Conservation (phyloP, 1,140 invertebrate genomes). For the Trissolcus basalis region DNA sequence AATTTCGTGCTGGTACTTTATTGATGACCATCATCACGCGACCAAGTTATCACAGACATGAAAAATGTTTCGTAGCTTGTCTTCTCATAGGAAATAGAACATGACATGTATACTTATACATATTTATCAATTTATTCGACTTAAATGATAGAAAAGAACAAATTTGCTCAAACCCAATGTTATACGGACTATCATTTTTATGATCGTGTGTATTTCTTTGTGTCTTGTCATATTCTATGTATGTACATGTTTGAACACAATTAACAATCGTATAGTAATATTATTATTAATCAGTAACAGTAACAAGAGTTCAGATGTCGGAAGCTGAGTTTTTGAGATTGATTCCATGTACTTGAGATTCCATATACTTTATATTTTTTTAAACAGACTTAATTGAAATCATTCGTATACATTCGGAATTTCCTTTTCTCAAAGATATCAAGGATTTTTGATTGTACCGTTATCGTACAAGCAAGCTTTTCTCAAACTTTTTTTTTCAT, state of each 20-base stretch:
- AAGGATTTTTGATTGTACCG: background rate
- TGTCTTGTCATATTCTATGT: constrained; percentile 25
- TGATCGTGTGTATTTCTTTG: background rate
- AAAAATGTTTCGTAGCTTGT: constrained; percentile 58
- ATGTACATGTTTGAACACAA: constrained; percentile 48
- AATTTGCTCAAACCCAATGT: too few species aligned
- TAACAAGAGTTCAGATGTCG: constrained; percentile 37
- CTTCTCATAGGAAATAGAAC: constrained; percentile 26
- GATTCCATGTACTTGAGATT: background rate
- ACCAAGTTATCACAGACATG: constrained; percentile 65
- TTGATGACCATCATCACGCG: constrained; percentile 47
- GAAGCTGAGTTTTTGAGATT: background rate
- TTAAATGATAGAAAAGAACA: too few species aligned
- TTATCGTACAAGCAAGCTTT: background rate
- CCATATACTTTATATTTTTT: too few species aligned
- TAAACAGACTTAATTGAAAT: background rate
- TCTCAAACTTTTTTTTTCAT: background rate
- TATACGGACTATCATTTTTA: too few species aligned
- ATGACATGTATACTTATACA: constrained; percentile 18
- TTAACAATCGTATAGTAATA: constrained; percentile 50
- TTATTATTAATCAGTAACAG: constrained; percentile 36
- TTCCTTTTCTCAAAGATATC: background rate
- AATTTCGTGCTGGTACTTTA: constrained; percentile 35
- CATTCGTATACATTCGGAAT: background rate
- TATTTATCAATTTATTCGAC: too few species aligned